These are phyloP conservation scores for Argyra leucocephala DNA, from an alignment of 2,888 invertebrate genomes.

Conservation along the genomic window DNA sequence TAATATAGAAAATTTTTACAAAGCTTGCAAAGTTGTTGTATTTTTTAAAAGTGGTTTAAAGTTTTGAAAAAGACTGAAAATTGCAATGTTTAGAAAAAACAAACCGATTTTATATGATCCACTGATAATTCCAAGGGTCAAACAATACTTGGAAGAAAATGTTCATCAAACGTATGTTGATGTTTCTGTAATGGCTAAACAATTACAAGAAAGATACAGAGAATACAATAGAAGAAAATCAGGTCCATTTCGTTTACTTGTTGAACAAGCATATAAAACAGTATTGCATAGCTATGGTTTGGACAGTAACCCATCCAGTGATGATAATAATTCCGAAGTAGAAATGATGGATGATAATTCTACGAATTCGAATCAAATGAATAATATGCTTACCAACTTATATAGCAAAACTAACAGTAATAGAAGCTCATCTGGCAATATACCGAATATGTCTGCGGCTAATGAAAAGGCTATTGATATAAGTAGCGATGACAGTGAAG, in stretches of 20 bases:
- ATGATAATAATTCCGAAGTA: slow-evolving; percentile 45
- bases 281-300: slow-evolving; percentile 60
- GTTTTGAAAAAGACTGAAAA: too few relatives aligned
- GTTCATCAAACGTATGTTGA: slow-evolving; percentile 71
- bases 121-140: slow-evolving; percentile 52
- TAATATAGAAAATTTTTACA: too few relatives aligned
- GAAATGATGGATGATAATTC: slow-evolving; percentile 36
- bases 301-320: slow-evolving; percentile 51
- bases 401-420: slow-evolving; percentile 41
- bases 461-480: slow-evolving; percentile 63
- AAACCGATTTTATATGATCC: slow-evolving; percentile 45
- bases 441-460: slow-evolving; percentile 24
- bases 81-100: slow-evolving; percentile 29
- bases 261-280: slow-evolving; percentile 67
- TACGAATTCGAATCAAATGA: slow-evolving; percentile 33
- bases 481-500: slow-evolving; percentile 63
- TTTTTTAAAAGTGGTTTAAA: too few relatives aligned
- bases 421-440: slow-evolving; percentile 12
- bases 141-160: slow-evolving; percentile 67
- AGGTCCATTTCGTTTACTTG: slow-evolving; percentile 65
- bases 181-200: slow-evolving; percentile 73
- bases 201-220: slow-evolving; percentile 60
- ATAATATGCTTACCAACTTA: slow-evolving; percentile 43
- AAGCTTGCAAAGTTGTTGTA: too few relatives aligned
- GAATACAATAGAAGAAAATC: slow-evolving; percentile 76